Base-by-base conservation (phyloP, 2,888 invertebrate genomes). In the Fabriciana adippe region DNA sequence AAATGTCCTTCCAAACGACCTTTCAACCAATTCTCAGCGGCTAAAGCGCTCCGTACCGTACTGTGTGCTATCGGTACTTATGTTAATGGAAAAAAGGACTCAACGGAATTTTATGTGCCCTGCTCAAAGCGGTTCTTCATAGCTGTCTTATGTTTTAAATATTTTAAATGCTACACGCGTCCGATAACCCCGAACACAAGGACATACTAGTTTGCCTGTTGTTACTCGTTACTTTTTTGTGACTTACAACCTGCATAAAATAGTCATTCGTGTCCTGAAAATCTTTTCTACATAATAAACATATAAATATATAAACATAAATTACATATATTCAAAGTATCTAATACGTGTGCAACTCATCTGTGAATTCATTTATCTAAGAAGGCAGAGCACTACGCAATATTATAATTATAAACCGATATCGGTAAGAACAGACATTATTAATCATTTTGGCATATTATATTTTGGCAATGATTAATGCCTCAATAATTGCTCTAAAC, bases 81-180 rank as follows among this genome's bases (percentile, higher is more conserved):
- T 78, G 75, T 74, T 80, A 80, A 81, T 79, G 79, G 81, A 86
- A 90, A 90, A 89, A 92, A 90, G 86, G 86, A 82, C 87, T 83
- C 87, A 88, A 91, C 89, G 91, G 90, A 91, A 88, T 91, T 90
- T 89, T 85, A 90, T 90, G 84, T 87, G 81, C 79, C 72, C 75
- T 76, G 81, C 78, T 79, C 84, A 79, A 78, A 87, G 90, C 89
- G 88, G 89, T 88, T 88, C 85, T 87, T 87, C 89, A 84, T 88
- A 87, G 88, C 85, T 86, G 89, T 89, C 84, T 87, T 85, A 82
- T 80, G 82, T 87, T 89, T 85, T 85, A 11, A 88, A 88, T 81
- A 80, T 84, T 86, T 86, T 91, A 90, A 92, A 92, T 92, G 92
- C 85, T 92, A 91, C 82, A 85, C 81, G 87, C 85, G 91, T 86